Base-by-base conservation (phyloP, 23 tunicate species). In the Styela clava region DNA sequence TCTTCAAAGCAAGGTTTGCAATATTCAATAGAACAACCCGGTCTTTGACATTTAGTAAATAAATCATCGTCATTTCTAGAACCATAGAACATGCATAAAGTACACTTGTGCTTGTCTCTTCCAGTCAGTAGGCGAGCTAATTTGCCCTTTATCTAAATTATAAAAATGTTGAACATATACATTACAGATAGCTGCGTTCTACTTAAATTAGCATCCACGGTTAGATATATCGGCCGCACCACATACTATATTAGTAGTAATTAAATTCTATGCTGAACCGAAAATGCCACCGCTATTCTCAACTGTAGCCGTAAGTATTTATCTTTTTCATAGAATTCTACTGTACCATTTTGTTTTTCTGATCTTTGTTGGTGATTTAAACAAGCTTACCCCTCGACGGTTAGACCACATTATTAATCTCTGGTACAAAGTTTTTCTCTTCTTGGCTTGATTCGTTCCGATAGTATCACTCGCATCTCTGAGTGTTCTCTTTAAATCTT, bases 1-100 rank as follows among this genome's bases (percentile, higher is more conserved):
- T 91, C 97, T 68, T 91, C 83, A 56, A 74, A 91, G 35, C 97
- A 91, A 24, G 84, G 86, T 56, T 67, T 73, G 74, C 97, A 91
- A 71, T 91, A 91, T 56, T 51, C 78, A 23, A 77, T 86, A 33
- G 69, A 73, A 51, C 97, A 91, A 18, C 97, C 97, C 34, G 79
- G 78, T 5, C 79, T 83, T 29, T 51, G 62, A 63, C 97, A 91
- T 24, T 69, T 62, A 21, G 65, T 73, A 69, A 91, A 91, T 23
- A 79, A 67, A 3, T 73, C 61, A 3, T 61, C 68, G 37, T 91
- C 81, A 37, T 79, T 44, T 67, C 28, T 34, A 21, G 88, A 83
- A 12, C 97, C 97, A 73, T 91, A 89, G 2, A 86, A 64, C 30
- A 36, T 64, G 62, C 97, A 91, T 5, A 91, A 82, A 30, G 34